These are phyloP conservation scores for Lasaia peninsularis DNA, from an alignment of 1,140 invertebrate species.

Conservation along the genomic window DNA sequence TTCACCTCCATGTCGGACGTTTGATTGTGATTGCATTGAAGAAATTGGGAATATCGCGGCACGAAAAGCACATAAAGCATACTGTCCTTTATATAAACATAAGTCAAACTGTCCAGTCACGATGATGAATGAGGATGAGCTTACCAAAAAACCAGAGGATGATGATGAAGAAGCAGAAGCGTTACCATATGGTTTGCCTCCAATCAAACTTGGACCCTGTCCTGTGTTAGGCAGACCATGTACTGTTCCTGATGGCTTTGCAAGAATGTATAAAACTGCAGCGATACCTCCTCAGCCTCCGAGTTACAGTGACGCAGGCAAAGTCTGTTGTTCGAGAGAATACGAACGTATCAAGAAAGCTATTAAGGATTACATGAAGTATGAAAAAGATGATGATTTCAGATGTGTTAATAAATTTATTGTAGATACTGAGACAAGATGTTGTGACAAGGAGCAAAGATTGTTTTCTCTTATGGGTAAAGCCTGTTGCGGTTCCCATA, in stretches of 20 bases:
- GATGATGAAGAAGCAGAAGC: conserved; percentile 58
- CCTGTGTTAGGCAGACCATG: conserved; percentile 66
- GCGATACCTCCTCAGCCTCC: conserved; percentile 44
- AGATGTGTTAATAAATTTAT: conserved; percentile 64
- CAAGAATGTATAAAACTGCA: conserved; percentile 67
- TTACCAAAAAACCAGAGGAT: conserved; percentile 49
- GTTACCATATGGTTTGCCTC: conserved; percentile 61
- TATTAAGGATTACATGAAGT: conserved; percentile 57
- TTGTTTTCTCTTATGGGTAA: conserved; percentile 49
- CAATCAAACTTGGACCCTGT: conserved; percentile 62
- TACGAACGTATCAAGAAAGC: conserved; percentile 68
- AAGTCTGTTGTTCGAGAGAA: conserved; percentile 67
- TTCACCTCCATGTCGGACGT: conserved; percentile 53
- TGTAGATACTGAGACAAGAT: conserved; percentile 59
- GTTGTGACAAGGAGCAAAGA: conserved; percentile 61
- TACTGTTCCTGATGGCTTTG: conserved; percentile 59
- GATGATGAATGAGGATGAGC: conserved; percentile 51
- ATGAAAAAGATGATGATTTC: conserved; percentile 55
- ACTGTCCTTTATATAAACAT: conserved; percentile 61
- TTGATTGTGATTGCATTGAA: conserved; percentile 63
- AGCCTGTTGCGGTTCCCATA: conserved; percentile 57
- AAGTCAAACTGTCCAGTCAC: conserved; percentile 62
- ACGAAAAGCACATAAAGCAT: conserved; percentile 56
- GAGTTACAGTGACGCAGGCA: conserved; percentile 61
- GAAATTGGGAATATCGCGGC: conserved; percentile 42